Evolutionary conservation across 1,140 invertebrate species (phyloP), one percentile per base, ranked within the genome.

Genomic region (Heliconius eleuchia): DNA sequence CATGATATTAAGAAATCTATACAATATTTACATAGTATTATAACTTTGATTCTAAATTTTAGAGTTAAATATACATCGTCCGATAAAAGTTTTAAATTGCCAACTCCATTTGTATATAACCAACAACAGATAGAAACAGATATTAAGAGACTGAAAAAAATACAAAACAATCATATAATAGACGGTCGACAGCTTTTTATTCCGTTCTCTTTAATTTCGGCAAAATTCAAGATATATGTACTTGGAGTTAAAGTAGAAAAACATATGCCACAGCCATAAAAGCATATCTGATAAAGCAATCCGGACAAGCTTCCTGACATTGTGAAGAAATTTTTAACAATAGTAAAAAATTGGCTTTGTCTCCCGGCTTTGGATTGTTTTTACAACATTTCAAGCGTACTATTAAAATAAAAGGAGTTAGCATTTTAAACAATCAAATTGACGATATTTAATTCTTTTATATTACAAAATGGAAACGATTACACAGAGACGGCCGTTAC

Each of bases 401-500:
- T 18, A 66, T 6, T 30, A n/a, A 66, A 66, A 30, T 66, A n/a
- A 66, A 66, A 66, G 60, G 60, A 30, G 27, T 66, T 30, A 30
- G 60, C 60, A 66, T 0, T 66, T 66, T 23, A 66, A 27, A 11
- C 11, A 13, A 66, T 2, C 11, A 23, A 66, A 16, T 2, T 1
- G 60, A 30, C 23, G 27, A 66, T 11, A 66, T 66, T 11, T 66
- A 66, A 3, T 1, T 30, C 46, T 50, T 73, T 27, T 73, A 72
- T 11, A 23, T 18, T 34, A 30, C 18, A 71, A 71, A 9, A 74
- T 74, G 23, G 46, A 74, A 52, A 52, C 27, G 27, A 66, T 70
- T 76, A 76, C 13, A 75, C 60, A 23, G 3, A 66, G 34, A 66
- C 60, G 74, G 74, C 74, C 55, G 55, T 66, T 66, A 42, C 7